phyloP scores from a whole-genome alignment of 2,797 vertebrate species.

The Gymnoscopelus braueri region DNA sequence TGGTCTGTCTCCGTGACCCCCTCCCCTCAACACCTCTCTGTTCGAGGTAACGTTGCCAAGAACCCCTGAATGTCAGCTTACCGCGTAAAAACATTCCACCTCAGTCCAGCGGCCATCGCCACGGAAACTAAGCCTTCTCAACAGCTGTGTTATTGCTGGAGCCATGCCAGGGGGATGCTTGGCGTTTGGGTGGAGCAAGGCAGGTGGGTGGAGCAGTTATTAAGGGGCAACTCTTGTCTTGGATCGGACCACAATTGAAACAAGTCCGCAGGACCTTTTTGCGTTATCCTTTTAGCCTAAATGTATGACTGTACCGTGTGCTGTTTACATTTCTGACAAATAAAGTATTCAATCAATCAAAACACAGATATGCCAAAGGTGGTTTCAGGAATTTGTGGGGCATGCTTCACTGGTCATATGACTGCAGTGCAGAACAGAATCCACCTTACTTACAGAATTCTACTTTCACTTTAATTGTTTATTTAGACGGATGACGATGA shows the following conservation, averaged over 20 bases:
- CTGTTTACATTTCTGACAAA: no score
- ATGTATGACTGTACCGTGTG: no score
- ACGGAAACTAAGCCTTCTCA: constrained; percentile 87
- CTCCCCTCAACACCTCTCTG: constrained; percentile 46
- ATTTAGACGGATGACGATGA: no score
- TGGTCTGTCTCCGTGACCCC: constrained; percentile 53
- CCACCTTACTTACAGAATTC: not conserved
- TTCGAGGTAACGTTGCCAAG: constrained; percentile 49
- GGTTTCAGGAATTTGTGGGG: constrained; percentile 20
- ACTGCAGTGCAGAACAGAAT: constrained; percentile 19
- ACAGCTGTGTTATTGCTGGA: constrained; percentile 93
- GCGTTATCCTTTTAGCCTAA: no score
- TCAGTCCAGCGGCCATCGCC: constrained; percentile 75
- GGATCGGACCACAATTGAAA: constrained; percentile 13
- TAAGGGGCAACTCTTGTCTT: constrained; percentile 60
- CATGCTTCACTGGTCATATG: constrained; percentile 2
- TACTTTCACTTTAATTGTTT: no score
- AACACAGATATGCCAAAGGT: constrained; percentile 44
- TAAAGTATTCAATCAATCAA: no score
- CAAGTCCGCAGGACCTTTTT: constrained; percentile 18
- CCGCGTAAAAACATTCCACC: constrained; percentile 82
- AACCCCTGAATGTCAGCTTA: constrained; percentile 79
- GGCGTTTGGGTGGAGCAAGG: constrained; percentile 59
- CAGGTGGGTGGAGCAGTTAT: constrained; percentile 57
- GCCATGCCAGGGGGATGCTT: constrained; percentile 72